These are phyloP conservation scores for Capromys pilorides DNA, from an alignment of 2,797 vertebrate genomes.

Conservation along the genomic window DNA sequence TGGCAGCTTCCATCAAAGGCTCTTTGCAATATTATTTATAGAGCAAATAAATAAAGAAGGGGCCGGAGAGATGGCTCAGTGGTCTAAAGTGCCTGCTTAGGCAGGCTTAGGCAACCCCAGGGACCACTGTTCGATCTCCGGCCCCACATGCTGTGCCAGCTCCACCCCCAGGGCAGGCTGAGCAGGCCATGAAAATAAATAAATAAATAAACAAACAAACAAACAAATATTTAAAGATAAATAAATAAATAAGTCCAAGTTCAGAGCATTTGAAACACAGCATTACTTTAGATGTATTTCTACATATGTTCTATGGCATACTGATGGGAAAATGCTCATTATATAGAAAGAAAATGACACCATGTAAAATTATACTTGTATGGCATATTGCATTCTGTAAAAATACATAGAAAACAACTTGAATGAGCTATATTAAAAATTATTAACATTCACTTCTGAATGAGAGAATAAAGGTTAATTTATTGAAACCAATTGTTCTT, in stretches of 20 bases:
- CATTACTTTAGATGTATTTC: not conserved
- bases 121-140: too few species aligned
- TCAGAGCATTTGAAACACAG: not conserved
- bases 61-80: too few species aligned
- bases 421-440: not conserved
- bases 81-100: too few species aligned
- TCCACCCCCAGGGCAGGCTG: too few species aligned
- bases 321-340: not conserved
- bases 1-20: not conserved
- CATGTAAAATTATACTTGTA: conserved; percentile 30
- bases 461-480: not conserved
- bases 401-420: conserved; percentile 39
- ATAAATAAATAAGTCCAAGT: conserved; percentile 41
- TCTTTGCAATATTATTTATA: not conserved
- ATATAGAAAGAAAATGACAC: conserved; percentile 21
- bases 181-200: too few species aligned
- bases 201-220: too few species aligned
- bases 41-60: conserved; percentile 45
- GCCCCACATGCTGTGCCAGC: too few species aligned
- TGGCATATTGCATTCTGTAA: not conserved
- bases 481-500: not conserved
- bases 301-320: not conserved
- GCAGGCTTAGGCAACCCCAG: too few species aligned
- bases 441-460: not conserved
- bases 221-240: too few species aligned